phyloP scores from a whole-genome alignment of 1,140 invertebrate species.

The Megathymus violae region DNA sequence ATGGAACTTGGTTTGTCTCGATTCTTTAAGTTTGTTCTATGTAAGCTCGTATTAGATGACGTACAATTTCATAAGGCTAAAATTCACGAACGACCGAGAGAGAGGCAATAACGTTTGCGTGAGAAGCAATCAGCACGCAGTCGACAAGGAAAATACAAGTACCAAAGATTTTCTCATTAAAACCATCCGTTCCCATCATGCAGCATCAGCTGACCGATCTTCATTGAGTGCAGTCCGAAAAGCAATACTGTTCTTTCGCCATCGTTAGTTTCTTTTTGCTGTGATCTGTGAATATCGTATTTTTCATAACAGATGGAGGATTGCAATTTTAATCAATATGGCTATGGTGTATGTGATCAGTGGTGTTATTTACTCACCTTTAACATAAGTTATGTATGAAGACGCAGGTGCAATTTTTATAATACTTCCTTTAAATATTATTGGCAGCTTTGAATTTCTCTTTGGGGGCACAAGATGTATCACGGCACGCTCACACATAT shows the following conservation, averaged over 20 bases:
- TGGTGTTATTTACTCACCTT: too few relatives aligned
- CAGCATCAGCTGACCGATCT: constrained; percentile 32
- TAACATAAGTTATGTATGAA: too few relatives aligned
- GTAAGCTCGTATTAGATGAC: too few relatives aligned
- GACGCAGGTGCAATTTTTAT: too few relatives aligned
- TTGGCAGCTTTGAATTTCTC: too few relatives aligned
- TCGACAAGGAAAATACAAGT: constrained; percentile 34
- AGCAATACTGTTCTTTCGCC: constrained; percentile 31
- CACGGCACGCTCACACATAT: too few relatives aligned
- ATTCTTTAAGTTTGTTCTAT: too few relatives aligned
- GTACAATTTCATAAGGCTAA: constrained; percentile 9
- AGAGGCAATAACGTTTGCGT: constrained; percentile 31
- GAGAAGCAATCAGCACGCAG: constrained; percentile 29
- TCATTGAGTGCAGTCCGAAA: constrained; percentile 32
- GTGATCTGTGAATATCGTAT: constrained; percentile 8
- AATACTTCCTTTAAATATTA: too few relatives aligned
- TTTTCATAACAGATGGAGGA: background rate
- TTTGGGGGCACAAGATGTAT: too few relatives aligned
- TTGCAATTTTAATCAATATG: too few relatives aligned
- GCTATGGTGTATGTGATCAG: too few relatives aligned
- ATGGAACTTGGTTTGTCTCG: too few relatives aligned
- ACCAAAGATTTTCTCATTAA: constrained; percentile 35
- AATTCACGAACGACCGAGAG: constrained; percentile 24
- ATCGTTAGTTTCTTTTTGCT: constrained; percentile 22
- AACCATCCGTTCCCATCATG: constrained; percentile 24